Percentiles rank a stretch among this genome's conserved stretches.
Conservation (phyloP, 2,113 vertebrate species). For the Cichladusa arquata region DNA sequence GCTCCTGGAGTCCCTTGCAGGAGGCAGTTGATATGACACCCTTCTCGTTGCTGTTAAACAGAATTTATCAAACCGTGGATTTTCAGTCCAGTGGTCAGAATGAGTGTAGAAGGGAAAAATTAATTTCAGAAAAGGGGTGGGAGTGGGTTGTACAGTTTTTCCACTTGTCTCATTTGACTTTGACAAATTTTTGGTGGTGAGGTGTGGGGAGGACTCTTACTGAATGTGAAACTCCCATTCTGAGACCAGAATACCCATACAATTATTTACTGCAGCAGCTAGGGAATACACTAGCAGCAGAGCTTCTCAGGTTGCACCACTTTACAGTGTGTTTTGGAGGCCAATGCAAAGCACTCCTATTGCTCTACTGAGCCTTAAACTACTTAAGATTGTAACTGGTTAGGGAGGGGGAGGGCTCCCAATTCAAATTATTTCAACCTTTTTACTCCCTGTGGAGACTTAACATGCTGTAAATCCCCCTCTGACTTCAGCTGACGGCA, state of each 20-base stretch:
- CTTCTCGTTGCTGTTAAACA: neutral
- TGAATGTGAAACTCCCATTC: neutral
- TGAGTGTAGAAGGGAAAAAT: neutral
- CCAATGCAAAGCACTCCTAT: neutral
- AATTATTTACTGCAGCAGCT: neutral
- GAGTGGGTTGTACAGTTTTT: neutral
- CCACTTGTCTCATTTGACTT: neutral
- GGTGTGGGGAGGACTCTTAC: neutral
- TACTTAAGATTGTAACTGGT: neutral
- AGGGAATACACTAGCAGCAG: neutral
- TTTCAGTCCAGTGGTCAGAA: neutral
- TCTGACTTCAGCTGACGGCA: neutral
- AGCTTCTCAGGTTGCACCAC: neutral
- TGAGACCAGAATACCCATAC: neutral
- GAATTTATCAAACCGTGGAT: neutral
- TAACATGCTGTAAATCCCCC: neutral
- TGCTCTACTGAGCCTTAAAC: slow-evolving; percentile 33
- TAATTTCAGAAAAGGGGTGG: neutral
- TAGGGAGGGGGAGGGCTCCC: neutral
- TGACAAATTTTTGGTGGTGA: neutral
- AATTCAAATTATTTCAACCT: slow-evolving; percentile 50
- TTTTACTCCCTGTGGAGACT: slow-evolving; percentile 8
- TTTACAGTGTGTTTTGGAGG: slow-evolving; percentile 26
- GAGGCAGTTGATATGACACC: fast-evolving
- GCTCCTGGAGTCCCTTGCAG: neutral